These are phyloP conservation scores for Leptoteleia sp. DNA, from an alignment of 1,140 invertebrate genomes.

Conservation along the genomic window DNA sequence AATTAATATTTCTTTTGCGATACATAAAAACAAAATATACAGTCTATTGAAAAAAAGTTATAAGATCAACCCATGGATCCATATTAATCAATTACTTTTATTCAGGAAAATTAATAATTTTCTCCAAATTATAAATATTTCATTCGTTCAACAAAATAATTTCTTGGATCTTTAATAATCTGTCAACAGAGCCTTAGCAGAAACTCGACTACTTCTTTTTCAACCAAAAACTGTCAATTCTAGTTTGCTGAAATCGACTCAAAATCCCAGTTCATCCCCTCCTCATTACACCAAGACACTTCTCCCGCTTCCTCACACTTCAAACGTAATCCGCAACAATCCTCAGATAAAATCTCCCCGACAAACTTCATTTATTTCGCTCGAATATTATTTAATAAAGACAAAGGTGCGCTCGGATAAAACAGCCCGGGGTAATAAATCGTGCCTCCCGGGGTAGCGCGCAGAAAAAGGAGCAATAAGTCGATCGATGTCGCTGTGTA, in stretches of 20 bases:
- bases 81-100: too few species aligned
- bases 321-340: constrained; percentile 17
- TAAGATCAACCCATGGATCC: too few species aligned
- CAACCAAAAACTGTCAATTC: constrained; percentile 5
- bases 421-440: constrained; percentile 47
- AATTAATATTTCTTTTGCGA: too few species aligned
- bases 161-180: too few species aligned
- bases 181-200: too few species aligned
- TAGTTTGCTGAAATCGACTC: constrained; percentile 12
- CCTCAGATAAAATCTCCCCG: constrained; percentile 17
- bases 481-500: constrained; percentile 47
- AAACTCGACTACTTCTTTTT: too few species aligned
- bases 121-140: too few species aligned
- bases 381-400: constrained; percentile 63
- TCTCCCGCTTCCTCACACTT: constrained; percentile 30
- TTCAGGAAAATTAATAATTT: too few species aligned
- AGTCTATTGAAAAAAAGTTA: too few species aligned
- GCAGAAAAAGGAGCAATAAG: constrained; percentile 38
- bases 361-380: constrained; percentile 56
- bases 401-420: constrained; percentile 46
- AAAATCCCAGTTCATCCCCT: constrained; percentile 5
- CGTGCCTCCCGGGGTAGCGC: neutral
- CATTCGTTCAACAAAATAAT: too few species aligned
- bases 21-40: too few species aligned
- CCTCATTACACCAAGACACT: constrained; percentile 25